These are phyloP conservation scores for Trichoplusia ni DNA, from an alignment of 1,140 invertebrate genomes.

Conservation along the genomic window DNA sequence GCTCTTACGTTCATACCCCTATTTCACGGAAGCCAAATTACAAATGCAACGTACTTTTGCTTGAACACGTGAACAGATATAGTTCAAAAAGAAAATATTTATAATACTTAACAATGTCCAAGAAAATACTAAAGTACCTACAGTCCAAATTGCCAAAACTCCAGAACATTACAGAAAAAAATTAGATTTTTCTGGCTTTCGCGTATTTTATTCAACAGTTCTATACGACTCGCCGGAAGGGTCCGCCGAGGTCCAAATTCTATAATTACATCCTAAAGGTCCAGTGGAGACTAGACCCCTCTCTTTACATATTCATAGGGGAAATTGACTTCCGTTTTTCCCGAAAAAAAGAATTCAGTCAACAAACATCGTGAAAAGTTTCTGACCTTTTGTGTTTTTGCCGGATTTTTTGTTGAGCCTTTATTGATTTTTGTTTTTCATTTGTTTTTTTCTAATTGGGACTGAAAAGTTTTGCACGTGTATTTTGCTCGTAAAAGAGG, in stretches of 20 bases:
- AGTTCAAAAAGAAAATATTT: too few species aligned
- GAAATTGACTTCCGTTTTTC: conserved; percentile 31
- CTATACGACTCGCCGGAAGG: conserved; percentile 20
- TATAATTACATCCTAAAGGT: conserved; percentile 31
- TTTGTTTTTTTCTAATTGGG: not conserved
- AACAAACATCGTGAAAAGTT: conserved; percentile 12
- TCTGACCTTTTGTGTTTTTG: conserved; percentile 1
- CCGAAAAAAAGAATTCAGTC: conserved; percentile 10
- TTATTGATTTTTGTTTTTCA: not conserved
- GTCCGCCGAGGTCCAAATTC: conserved; percentile 17
- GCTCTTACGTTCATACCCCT: too few species aligned
- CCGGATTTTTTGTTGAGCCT: too few species aligned
- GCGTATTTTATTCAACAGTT: conserved; percentile 28
- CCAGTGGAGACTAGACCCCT: not conserved
- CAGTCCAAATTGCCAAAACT: not conserved
- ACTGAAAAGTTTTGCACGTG: too few species aligned
- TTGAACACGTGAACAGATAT: too few species aligned
- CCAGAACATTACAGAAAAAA: conserved; percentile 6
- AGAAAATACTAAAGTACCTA: not conserved
- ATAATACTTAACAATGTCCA: too few species aligned
- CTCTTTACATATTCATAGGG: conserved; percentile 30
- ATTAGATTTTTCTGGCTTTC: conserved; percentile 2
- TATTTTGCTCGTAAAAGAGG: too few species aligned
- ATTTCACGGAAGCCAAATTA: too few species aligned
- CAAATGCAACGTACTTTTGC: too few species aligned